These are phyloP conservation scores for Actenoides lindsayi DNA, from an alignment of 2,113 vertebrate species.

Conservation along the genomic window DNA sequence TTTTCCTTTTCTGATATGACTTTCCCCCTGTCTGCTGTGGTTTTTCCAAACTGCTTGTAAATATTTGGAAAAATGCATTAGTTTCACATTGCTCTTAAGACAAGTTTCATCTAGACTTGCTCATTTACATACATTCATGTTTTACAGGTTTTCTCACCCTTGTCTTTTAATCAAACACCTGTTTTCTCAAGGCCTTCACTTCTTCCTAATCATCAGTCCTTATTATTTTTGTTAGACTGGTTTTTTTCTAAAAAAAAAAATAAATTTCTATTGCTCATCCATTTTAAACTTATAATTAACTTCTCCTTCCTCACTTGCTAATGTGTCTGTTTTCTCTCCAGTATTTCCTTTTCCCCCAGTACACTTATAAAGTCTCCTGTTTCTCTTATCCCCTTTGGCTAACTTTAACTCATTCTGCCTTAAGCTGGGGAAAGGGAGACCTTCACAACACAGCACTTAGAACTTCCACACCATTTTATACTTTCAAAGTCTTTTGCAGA, in stretches of 20 bases:
- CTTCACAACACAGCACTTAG: not conserved
- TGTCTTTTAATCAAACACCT: conserved; percentile 68
- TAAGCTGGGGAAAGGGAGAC: not conserved
- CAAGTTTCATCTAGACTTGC: conserved; percentile 50
- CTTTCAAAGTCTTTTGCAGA: conserved; percentile 29
- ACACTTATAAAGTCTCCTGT: conserved; percentile 36
- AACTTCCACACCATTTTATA: not conserved
- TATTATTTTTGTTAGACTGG: conserved; percentile 51
- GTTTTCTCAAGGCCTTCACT: conserved; percentile 66
- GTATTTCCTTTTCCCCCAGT: conserved; percentile 58
- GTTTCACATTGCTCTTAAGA: not conserved
- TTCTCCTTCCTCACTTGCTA: conserved; percentile 74
- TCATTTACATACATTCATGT: conserved; percentile 35
- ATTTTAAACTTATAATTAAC: conserved; percentile 77
- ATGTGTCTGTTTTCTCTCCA: conserved; percentile 65
- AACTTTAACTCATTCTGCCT: conserved; percentile 57
- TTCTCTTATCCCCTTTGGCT: conserved; percentile 34
- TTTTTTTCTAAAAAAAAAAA: conserved; percentile 46
- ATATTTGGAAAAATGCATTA: conserved; percentile 19
- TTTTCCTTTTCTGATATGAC: not conserved
- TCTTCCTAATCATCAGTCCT: conserved; percentile 31
- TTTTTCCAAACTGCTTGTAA: not conserved
- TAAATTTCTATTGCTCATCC: conserved; percentile 59
- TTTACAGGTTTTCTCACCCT: conserved; percentile 54
- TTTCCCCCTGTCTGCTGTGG: not conserved